Percentiles rank a stretch among this genome's conserved stretches.
phyloP scores from a whole-genome alignment of 1,140 invertebrate species.

The Mya arenaria region DNA sequence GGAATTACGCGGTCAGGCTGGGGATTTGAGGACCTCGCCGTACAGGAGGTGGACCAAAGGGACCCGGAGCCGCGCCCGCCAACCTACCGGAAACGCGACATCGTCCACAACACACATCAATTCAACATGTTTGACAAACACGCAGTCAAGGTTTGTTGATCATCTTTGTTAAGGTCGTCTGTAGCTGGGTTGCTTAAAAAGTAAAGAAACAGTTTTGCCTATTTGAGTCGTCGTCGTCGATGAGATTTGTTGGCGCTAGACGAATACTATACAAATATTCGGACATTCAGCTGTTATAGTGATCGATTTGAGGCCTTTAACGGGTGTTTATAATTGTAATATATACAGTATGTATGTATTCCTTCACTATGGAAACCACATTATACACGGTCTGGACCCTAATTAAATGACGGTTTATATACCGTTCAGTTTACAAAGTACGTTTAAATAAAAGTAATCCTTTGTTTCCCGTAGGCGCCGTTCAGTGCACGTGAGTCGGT shows the following conservation, averaged over 20 bases:
- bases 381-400: background rate
- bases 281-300: too few relatives aligned
- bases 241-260: too few relatives aligned
- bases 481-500: background rate
- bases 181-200: too few relatives aligned
- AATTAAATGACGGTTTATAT: background rate
- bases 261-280: too few relatives aligned
- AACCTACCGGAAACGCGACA: constrained; percentile 48
- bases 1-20: constrained; percentile 22
- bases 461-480: constrained; percentile 23
- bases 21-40: constrained; percentile 20
- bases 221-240: too few relatives aligned
- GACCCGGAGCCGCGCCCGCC: constrained; percentile 39
- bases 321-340: background rate
- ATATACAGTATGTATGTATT: too few relatives aligned
- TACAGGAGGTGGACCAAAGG: background rate
- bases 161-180: too few relatives aligned
- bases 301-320: too few relatives aligned
- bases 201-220: too few relatives aligned
- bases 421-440: background rate
- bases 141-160: constrained; percentile 32
- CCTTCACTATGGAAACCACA: too few relatives aligned
- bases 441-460: background rate
- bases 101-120: constrained; percentile 33
- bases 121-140: constrained; percentile 51